Base-by-base conservation (phyloP, 1,140 invertebrate genomes). In the Eupristina koningsbergeri region DNA sequence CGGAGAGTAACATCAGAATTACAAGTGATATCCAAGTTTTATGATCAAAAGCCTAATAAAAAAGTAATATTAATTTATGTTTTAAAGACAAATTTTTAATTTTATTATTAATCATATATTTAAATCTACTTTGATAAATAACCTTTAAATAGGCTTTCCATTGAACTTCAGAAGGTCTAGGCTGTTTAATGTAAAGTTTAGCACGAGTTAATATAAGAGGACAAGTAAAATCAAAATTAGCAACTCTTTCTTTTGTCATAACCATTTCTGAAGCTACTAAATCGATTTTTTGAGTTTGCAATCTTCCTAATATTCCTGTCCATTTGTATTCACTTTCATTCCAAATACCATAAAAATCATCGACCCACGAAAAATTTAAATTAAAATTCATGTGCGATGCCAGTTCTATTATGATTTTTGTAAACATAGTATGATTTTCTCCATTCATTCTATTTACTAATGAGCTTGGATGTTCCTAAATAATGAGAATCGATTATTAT, bases 71-170 rank as follows among this genome's bases (percentile, higher is more conserved):
- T 45, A 63, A 61, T 9, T n/a, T 36, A 15, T 15, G 3, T 34
- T 29, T 29, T 34, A n/a, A n/a, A n/a, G n/a, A n/a, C n/a, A n/a
- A n/a, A n/a, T n/a, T n/a, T n/a, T n/a, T n/a, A n/a, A n/a, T n/a
- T n/a, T n/a, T n/a, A n/a, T n/a, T n/a, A n/a, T n/a, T n/a, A n/a
- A n/a, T n/a, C n/a, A n/a, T n/a, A n/a, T n/a, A n/a, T n/a, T n/a
- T n/a, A n/a, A n/a, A n/a, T n/a, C n/a, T n/a, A n/a, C n/a, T n/a
- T n/a, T n/a, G 29, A 34, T 0, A 29, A 67, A 34, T 13, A 79
- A 90, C 89, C 87, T 86, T 85, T 11, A 89, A 87, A 61, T 90
- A 89, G 15, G 85, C 80, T 9, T 86, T 83, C 90, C 89, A 91
- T 1, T 89, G 79, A 7, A 90, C 84, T 0, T n/a, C 34, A 0